Evolutionary conservation across 2,888 invertebrate species (phyloP).

Genomic region (Gymnoscelis rufifasciata): DNA sequence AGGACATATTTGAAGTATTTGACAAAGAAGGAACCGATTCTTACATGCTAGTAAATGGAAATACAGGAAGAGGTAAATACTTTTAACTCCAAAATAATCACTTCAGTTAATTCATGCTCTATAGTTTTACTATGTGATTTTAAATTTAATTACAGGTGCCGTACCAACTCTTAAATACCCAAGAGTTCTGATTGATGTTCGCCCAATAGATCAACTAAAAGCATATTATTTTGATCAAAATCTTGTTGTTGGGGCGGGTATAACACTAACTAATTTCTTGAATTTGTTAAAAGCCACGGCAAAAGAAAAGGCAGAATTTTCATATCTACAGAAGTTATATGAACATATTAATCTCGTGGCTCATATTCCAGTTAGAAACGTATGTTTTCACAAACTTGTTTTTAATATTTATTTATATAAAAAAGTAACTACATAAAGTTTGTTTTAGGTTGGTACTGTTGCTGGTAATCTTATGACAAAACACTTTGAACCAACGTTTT

Average conservation of each 20-base stretch:
- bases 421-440: background rate
- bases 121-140: too few species aligned
- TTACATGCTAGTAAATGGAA: constrained; percentile 84
- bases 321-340: constrained; percentile 79
- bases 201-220: constrained; percentile 77
- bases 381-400: constrained; percentile 50
- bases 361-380: constrained; percentile 86
- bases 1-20: constrained; percentile 71
- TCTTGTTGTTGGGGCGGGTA: constrained; percentile 80
- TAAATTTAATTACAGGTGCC: constrained; percentile 50
- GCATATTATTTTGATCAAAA: constrained; percentile 56
- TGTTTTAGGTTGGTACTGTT: constrained; percentile 76
- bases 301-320: constrained; percentile 61
- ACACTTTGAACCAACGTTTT: constrained; percentile 79
- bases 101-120: too few species aligned
- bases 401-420: background rate
- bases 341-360: constrained; percentile 84
- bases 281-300: constrained; percentile 61
- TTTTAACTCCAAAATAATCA: too few species aligned
- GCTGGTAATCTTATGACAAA: constrained; percentile 85
- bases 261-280: constrained; percentile 77
- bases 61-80: constrained; percentile 82
- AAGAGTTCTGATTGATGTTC: constrained; percentile 82
- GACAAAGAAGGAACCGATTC: constrained; percentile 52
- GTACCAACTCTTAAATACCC: constrained; percentile 59